Conservation (phyloP, 37 sponge, comb jelly and placozoan species). For the Mnemiopsis leidyi region DNA sequence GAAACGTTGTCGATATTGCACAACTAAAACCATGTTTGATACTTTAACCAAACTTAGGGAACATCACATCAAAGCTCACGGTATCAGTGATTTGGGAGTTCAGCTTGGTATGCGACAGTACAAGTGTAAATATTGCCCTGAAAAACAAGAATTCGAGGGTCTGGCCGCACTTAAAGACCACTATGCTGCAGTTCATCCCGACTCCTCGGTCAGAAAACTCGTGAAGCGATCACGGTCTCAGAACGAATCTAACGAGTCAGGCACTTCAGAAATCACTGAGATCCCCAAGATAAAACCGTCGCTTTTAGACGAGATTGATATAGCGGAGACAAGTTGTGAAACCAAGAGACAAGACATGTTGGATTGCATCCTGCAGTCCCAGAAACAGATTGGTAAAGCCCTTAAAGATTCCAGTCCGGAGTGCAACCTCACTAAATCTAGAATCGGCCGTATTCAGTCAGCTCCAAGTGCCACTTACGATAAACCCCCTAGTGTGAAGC, state of each 20-base stretch:
- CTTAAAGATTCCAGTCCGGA: neutral
- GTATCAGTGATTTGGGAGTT: slow-evolving; percentile 25
- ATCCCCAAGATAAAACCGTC: neutral
- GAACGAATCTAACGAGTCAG: neutral
- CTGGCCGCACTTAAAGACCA: neutral
- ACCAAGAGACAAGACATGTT: slow-evolving; percentile 41
- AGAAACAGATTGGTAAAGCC: slow-evolving; percentile 19
- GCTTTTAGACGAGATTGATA: neutral
- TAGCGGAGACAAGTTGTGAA: neutral
- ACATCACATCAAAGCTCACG: slow-evolving; percentile 14
- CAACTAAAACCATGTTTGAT: slow-evolving; percentile 47
- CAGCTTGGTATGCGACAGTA: neutral
- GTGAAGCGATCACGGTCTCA: neutral
- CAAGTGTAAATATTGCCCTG: slow-evolving; percentile 25
- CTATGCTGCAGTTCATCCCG: neutral
- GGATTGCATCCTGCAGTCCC: slow-evolving; percentile 9
- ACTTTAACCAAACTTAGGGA: neutral
- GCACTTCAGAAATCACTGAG: neutral
- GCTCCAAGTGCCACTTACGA: neutral
- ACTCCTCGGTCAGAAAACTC: neutral
- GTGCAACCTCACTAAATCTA: neutral
- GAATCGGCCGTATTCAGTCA: neutral
- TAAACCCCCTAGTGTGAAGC: neutral
- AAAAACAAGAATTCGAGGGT: neutral
- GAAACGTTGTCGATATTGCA: slow-evolving; percentile 43